Evolutionary conservation across 2,113 vertebrate genomes (phyloP), one percentile per base, ranked within the genome.

Genomic region (Elaphurus davidianus): DNA sequence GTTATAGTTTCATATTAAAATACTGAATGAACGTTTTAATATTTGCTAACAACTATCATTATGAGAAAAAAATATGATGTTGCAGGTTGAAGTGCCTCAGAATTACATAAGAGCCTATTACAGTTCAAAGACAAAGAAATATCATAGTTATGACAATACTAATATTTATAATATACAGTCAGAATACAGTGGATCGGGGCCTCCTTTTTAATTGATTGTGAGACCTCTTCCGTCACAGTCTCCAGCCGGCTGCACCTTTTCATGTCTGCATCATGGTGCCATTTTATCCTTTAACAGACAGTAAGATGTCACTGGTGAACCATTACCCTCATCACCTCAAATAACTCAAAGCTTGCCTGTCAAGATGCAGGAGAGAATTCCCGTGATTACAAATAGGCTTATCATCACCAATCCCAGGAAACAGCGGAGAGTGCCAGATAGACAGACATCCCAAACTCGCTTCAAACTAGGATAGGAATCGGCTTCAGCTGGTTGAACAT

Each of bases 291-390:
- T 87, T 81, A 85, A 92, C 30, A 89, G 92, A 89, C 78, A 96
- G 71, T 87, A 60, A 95, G 92, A 94, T 97, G 91, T 98, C 96
- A 94, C 74, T 78, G 57, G 81, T 94, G 98, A 96, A 97, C 97
- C 89, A 97, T 93, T 93, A 85, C 57, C 83, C 19, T 91, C 47
- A 43, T 87, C 92, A 86, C 83, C 93, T 96, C 78, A 88, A 94
- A 90, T 97, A 89, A 93, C 62, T 96, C 95, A 94, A 47, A 97
- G 88, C 81, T 76, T 82, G 10, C 57, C 94, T 97, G 95, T 94
- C 96, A 97, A 94, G 88, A 91, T 76, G 71, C 84, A 96, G 92
- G 88, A 85, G 57, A 57, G 71, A 90, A 67, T 90, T 97, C 71
- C 67, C 78, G 43, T 82, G 89, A 95, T 96, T 97, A 92, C 92